Evolutionary conservation across 2,888 invertebrate genomes (phyloP).

Genomic region (Dusona sp.): DNA sequence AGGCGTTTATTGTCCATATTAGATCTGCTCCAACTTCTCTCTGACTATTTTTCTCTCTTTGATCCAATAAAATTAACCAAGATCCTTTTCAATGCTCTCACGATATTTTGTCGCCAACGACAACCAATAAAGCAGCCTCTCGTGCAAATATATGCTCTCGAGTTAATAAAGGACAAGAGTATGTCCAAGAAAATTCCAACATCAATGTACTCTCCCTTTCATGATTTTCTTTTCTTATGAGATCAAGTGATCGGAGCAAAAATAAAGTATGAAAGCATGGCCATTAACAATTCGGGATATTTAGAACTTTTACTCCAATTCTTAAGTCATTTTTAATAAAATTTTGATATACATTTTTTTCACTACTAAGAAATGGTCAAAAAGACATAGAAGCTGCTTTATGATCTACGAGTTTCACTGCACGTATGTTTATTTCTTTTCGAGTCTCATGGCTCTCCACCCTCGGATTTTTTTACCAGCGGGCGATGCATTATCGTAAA

Average conservation of each 20-base stretch:
- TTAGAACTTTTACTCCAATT: not conserved
- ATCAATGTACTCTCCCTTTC: not conserved
- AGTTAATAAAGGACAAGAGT: slow-evolving; percentile 56
- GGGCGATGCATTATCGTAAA: slow-evolving; percentile 66
- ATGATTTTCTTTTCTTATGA: not conserved
- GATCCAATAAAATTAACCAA: slow-evolving; percentile 66
- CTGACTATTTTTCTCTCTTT: not conserved
- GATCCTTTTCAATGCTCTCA: slow-evolving; percentile 21
- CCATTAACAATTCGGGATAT: not conserved
- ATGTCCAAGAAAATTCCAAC: slow-evolving; percentile 16
- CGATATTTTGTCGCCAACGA: slow-evolving; percentile 52
- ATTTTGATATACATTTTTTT: not conserved
- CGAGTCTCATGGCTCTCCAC: not conserved
- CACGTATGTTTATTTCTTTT: slow-evolving; percentile 5
- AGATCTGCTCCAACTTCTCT: slow-evolving; percentile 33
- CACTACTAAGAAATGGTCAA: not conserved
- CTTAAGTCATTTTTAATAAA: not conserved
- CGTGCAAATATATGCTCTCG: slow-evolving; percentile 45
- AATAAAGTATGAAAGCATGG: not conserved
- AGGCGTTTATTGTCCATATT: slow-evolving; percentile 69
- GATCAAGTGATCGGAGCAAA: not conserved
- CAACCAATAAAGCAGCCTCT: slow-evolving; percentile 53
- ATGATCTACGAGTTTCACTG: slow-evolving; percentile 5
- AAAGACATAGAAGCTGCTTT: not conserved
- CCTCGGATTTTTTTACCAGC: slow-evolving; percentile 4